These are phyloP conservation scores for Chromobotia macracanthus DNA, from an alignment of 2,797 vertebrate genomes.

Conservation along the genomic window DNA sequence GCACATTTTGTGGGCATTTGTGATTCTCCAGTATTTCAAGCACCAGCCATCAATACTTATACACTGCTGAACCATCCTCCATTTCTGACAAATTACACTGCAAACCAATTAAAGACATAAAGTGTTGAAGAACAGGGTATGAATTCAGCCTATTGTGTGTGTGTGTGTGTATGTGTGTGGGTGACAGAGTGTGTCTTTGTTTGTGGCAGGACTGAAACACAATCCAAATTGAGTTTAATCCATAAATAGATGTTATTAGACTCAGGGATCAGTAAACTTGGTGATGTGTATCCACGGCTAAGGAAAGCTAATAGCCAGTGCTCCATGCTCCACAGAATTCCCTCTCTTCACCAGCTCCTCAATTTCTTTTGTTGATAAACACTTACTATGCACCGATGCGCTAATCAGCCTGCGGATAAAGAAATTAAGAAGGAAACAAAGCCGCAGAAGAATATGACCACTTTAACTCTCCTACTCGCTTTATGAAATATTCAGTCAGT, in stretches of 20 bases:
- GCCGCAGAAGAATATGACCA: not conserved
- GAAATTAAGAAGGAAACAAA: constrained; percentile 7
- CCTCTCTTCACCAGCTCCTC: not conserved
- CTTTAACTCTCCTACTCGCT: not conserved
- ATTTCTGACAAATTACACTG: constrained; percentile 20
- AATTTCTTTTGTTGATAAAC: constrained; percentile 27
- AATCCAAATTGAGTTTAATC: constrained; percentile 35
- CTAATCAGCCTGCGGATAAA: not conserved
- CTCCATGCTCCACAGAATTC: not conserved
- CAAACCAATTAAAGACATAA: constrained; percentile 21
- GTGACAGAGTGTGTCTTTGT: constrained; percentile 12
- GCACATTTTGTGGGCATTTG: no score
- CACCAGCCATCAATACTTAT: not conserved
- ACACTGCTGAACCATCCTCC: not conserved
- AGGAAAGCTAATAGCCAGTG: constrained; percentile 28
- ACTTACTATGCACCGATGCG: constrained; percentile 1
- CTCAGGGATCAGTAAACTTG: constrained; percentile 20
- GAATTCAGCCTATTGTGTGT: not conserved
- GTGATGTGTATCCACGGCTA: constrained; percentile 14
- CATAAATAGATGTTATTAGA: constrained; percentile 43
- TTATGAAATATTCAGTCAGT: not conserved
- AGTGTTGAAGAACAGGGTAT: constrained; percentile 6
- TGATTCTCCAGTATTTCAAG: no score
- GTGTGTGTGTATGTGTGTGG: not conserved
- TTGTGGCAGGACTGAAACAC: constrained; percentile 1